Evolutionary conservation across 2,888 invertebrate genomes (phyloP).

Genomic region (Eupithecia inturbata): DNA sequence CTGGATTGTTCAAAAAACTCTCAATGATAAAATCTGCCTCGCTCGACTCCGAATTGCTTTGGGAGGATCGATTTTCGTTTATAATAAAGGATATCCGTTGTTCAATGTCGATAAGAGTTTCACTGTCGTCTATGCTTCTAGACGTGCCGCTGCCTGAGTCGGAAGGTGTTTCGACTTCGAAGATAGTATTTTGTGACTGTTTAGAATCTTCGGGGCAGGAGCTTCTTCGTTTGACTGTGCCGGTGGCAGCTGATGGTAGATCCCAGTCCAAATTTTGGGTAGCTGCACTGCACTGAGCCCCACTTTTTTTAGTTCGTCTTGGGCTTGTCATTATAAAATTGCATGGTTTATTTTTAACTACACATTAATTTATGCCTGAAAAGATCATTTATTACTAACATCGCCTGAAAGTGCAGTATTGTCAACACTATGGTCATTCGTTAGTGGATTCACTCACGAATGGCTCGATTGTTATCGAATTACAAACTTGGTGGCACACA

Average conservation of each 20-base stretch:
- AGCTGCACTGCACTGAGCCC: slow-evolving; percentile 69
- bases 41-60: slow-evolving; percentile 78
- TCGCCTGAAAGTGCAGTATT: slow-evolving; percentile 51
- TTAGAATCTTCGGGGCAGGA: slow-evolving; percentile 75
- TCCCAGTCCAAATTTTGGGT: slow-evolving; percentile 87
- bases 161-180: slow-evolving; percentile 73
- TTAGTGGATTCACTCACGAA: slow-evolving; percentile 73
- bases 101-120: slow-evolving; percentile 75
- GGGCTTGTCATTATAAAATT: slow-evolving; percentile 81
- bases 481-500: slow-evolving; percentile 73
- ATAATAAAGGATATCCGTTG: slow-evolving; percentile 79
- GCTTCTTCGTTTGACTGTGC: slow-evolving; percentile 88
- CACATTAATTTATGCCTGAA: slow-evolving; percentile 33
- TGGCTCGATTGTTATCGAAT: slow-evolving; percentile 79
- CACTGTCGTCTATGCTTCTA: slow-evolving; percentile 67
- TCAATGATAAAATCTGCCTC: slow-evolving; percentile 76
- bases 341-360: slow-evolving; percentile 60
- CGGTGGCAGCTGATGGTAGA: slow-evolving; percentile 87
- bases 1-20: slow-evolving; percentile 64
- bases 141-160: slow-evolving; percentile 77
- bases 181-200: slow-evolving; percentile 63
- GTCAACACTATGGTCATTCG: slow-evolving; percentile 50
- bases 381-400: slow-evolving; percentile 53
- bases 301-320: slow-evolving; percentile 77
- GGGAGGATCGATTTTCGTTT: slow-evolving; percentile 78